Base-by-base conservation (phyloP, 35 echinoderm and acorn worm genomes). In the Stichopus chloronotus region DNA sequence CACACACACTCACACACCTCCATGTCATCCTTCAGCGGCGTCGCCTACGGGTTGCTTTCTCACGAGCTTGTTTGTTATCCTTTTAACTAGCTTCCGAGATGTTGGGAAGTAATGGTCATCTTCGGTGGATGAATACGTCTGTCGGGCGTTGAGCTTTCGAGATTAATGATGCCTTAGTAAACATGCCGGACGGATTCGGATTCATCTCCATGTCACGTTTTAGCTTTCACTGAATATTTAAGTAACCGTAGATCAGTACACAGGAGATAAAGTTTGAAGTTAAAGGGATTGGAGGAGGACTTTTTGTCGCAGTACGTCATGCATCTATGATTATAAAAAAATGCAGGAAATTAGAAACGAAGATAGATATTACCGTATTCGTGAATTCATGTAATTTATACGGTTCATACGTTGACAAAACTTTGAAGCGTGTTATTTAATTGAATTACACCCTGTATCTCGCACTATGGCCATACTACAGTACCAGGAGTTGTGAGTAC, bases 11-110 rank as follows among this genome's bases (percentile, higher is more conserved):
- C 7, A 14, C 13, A 20, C 7, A 20, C 17, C 69, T 7, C 69
- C 19, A 74, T 74, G 69, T 74, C 69, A 20, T n/a, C 17, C 13
- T 74, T 74, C 22, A 21, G 22, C 69, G 69, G 69, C 69, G 7
- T 74, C 69, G 69, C 69, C 69, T 74, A 3, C 69, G 69, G 69
- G 17, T 74, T 74, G 69, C 69, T 74, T 74, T 74, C 19, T 20
- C 69, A 74, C 14, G 69, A n/a, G 19, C 69, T 74, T 74, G 69
- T 74, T 74, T 74, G 69, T 74, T 74, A 74, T 74, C 69, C 69
- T 74, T 74, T 74, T 74, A 74, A 74, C 69, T 7, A 74, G 69
- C 69, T 74, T 74, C 69, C 69, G 69, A 74, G 20, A 20, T 74
- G 11, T 74, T 74, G 17, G 22, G 69, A 21, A 74, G 22, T 74